phyloP scores from a whole-genome alignment of 2,888 invertebrate genomes.

The Papilio protenor region DNA sequence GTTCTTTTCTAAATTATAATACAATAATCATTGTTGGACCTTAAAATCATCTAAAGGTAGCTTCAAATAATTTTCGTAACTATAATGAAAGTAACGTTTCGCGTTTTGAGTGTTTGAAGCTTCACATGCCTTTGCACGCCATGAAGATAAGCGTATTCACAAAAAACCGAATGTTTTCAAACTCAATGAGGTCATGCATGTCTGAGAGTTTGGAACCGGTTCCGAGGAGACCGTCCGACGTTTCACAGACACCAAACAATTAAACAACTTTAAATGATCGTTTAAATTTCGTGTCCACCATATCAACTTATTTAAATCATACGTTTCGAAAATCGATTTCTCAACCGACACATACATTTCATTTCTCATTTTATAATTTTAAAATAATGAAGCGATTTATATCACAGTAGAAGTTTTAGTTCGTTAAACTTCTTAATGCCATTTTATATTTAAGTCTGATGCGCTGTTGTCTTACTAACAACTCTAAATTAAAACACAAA shows the following conservation, averaged over 20 bases:
- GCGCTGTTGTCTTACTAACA: neutral
- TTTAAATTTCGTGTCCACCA: constrained; percentile 51
- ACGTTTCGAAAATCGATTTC: neutral
- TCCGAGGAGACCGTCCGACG: constrained; percentile 54
- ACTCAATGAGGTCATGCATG: constrained; percentile 64
- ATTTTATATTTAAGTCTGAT: neutral
- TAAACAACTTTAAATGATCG: constrained; percentile 48
- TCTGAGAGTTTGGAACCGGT: constrained; percentile 60
- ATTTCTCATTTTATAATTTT: neutral
- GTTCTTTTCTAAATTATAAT: neutral
- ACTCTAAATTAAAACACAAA: neutral
- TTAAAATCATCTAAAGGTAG: neutral
- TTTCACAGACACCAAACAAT: constrained; percentile 48
- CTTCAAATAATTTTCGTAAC: neutral
- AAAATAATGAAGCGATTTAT: neutral
- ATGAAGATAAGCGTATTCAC: constrained; percentile 6
- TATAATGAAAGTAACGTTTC: neutral
- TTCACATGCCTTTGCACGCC: neutral
- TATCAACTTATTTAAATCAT: constrained; percentile 21
- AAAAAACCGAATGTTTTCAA: constrained; percentile 55
- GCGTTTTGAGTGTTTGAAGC: neutral
- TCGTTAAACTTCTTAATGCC: neutral
- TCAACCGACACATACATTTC: neutral
- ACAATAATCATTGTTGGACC: neutral
- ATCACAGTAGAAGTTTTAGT: neutral